Base-by-base conservation (phyloP, 2,797 vertebrate species). In the Melanotaenia boesemani region DNA sequence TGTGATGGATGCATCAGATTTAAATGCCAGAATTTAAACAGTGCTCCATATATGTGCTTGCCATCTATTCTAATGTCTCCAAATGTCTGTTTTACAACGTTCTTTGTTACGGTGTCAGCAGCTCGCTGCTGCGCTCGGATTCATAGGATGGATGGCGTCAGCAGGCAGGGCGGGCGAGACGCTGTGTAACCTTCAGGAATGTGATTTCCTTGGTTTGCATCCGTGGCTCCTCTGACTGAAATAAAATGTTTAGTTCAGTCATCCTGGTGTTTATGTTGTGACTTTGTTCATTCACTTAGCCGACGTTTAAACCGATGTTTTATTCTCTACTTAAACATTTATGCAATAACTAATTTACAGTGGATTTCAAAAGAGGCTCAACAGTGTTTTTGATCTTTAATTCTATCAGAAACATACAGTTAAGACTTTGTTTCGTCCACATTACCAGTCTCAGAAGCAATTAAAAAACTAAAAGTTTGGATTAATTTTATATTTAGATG, bases 221-320 rank as follows among this genome's bases (percentile, higher is more conserved):
- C 62, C 68, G 44, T 41, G 48, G 41, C 68, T 76, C 50, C 44
- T 72, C 41, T 63, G 55, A 72, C 22, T 76, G 56, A 85, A 93
- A 91, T 92, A 90, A 89, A 41, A 85, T 63, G 50, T 79, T 72
- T 74, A 36, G 36, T 77, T 90, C 67, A 8, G 65, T 83, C 39
- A 20, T 36, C 22, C n/a, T 57, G n/a, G 8, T 65, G 16, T 61
- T 59, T 18, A 13, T 62, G 72, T 57, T 66, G 36, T 76, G 20
- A 34, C 4, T 41, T 5, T 9, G 7, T 48, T 30, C 46, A 3
- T 46, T 20, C 16, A 46, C 16, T 46, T 18, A 20, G 44, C 16
- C 0, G 44, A 46, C 41, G 4, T 44, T 44, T 16, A 44, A 44
- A 5, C 41, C 1, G 41, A 44, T 44, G 13, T 44, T 44, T 44